These are phyloP conservation scores for Gymnothorax reevesii DNA, from an alignment of 2,797 vertebrate species.

Conservation along the genomic window DNA sequence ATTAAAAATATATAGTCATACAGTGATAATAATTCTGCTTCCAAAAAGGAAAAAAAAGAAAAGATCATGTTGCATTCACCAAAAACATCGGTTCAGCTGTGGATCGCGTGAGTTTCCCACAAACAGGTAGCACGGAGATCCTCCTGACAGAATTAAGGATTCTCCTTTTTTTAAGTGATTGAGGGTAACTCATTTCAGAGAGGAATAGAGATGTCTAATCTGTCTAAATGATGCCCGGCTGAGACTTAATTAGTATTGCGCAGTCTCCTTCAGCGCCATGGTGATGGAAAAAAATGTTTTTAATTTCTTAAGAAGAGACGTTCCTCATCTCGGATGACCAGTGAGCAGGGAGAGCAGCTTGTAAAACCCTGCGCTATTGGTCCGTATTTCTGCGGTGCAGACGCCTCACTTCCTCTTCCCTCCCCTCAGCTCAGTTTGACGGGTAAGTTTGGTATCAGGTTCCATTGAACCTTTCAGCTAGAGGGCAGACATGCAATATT, in stretches of 20 bases:
- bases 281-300: background rate
- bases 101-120: background rate
- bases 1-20: too few relatives aligned
- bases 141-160: background rate
- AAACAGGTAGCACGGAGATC: background rate
- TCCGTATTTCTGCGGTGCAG: background rate
- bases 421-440: background rate
- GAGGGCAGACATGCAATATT: background rate
- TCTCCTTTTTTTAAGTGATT: background rate
- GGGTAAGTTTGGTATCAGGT: background rate
- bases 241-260: background rate
- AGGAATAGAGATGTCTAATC: background rate
- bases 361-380: background rate
- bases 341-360: background rate
- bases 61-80: background rate
- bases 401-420: background rate
- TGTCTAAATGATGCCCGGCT: too few relatives aligned
- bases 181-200: background rate
- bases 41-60: background rate
- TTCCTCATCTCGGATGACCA: background rate
- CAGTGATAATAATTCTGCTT: background rate
- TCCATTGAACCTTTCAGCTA: background rate
- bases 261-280: background rate
- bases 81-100: background rate
- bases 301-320: background rate